These are phyloP conservation scores for Meteorus sp. DNA, from an alignment of 1,140 invertebrate species.

Conservation along the genomic window DNA sequence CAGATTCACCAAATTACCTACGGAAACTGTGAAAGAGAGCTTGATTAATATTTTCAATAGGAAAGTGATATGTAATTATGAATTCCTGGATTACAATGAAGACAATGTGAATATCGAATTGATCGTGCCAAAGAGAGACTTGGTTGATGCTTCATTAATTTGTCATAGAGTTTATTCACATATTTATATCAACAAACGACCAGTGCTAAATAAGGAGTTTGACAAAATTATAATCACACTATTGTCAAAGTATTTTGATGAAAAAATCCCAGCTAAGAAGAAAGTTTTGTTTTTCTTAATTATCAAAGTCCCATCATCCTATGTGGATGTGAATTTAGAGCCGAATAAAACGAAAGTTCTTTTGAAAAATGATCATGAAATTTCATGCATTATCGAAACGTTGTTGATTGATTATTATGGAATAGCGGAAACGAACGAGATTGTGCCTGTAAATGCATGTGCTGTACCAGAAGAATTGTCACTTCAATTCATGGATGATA, in stretches of 20 bases:
- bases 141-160: slow-evolving; percentile 43
- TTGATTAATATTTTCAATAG: slow-evolving; percentile 56
- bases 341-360: slow-evolving; percentile 67
- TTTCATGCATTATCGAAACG: slow-evolving; percentile 37
- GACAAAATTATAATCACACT: slow-evolving; percentile 58
- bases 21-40: slow-evolving; percentile 52
- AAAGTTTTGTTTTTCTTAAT: slow-evolving; percentile 56
- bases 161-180: slow-evolving; percentile 45
- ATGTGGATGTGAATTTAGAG: slow-evolving; percentile 68
- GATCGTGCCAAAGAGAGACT: slow-evolving; percentile 57
- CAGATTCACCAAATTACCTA: slow-evolving; percentile 61
- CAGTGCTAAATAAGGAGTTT: slow-evolving; percentile 62
- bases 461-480: neutral
- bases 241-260: slow-evolving; percentile 39
- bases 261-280: slow-evolving; percentile 42
- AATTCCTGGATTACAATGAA: slow-evolving; percentile 41
- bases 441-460: neutral
- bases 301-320: slow-evolving; percentile 54
- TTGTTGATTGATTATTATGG: slow-evolving; percentile 43
- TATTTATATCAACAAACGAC: slow-evolving; percentile 64
- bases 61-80: slow-evolving; percentile 53
- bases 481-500: neutral
- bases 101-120: slow-evolving; percentile 48
- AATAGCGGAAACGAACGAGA: slow-evolving; percentile 16
- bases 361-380: slow-evolving; percentile 57